Base-by-base conservation (phyloP, 2,888 invertebrate genomes). In the Lochmaea capreae region DNA sequence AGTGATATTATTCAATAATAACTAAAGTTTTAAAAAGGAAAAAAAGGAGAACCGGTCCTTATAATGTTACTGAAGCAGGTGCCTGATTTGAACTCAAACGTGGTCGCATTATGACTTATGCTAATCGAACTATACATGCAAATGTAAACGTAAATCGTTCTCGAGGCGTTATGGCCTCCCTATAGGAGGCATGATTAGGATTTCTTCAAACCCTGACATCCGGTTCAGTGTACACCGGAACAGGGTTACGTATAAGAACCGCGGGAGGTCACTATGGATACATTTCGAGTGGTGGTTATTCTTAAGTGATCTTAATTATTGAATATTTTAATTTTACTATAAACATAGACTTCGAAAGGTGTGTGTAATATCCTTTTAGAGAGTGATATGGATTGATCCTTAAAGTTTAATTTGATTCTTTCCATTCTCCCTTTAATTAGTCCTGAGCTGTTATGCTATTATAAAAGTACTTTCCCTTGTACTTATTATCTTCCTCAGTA, bases 101-200 rank as follows among this genome's bases (percentile, higher is more conserved):
- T 75, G 75, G 74, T 75, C 73, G 77, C 77, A 68, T 77, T 77
- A 79, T 79, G 79, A 79, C 79, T 77, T 77, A 79, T 77, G 79
- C 73, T 79, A 77, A 79, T 77, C 77, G 76, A 62, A 67, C 67
- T 73, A 72, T 74, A 66, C 73, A 79, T 78, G 79, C 78, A 77
- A 79, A 79, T 77, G 72, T 14, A 76, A 58, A 66, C 79, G 77
- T 79, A 79, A 79, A 79, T 79, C 78, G 77, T 76, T 69, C 73
- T 67, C 72, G 70, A 71, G 74, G 77, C 73, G 76, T 78, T 79
- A 78, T 75, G 76, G 76, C 72, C 72, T 67, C 74, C 58, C 75
- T 72, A 65, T 75, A 68, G 75, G 72, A 72, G 76, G 72, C 72
- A 65, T 76, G 77, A 79, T 79, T 79, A 79, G 74, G 77, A 79